Conservation (phyloP, 1,140 invertebrate species). For the Drosophila nebulosa region DNA sequence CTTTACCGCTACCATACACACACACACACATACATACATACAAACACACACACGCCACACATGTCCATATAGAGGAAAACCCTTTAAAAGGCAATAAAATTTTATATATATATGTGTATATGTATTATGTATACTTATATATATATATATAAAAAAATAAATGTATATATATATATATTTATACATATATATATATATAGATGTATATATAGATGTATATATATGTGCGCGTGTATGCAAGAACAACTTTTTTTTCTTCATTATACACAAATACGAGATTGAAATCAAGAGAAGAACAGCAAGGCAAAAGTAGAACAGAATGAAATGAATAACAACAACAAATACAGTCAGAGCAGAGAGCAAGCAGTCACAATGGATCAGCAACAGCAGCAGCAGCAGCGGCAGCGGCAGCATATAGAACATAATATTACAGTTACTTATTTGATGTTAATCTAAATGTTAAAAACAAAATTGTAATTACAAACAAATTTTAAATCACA, state of each 20-base stretch:
- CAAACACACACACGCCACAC: not conserved
- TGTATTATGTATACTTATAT: slow-evolving; percentile 16
- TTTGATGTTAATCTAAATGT: slow-evolving; percentile 56
- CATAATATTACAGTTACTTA: slow-evolving; percentile 50
- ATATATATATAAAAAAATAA: not conserved
- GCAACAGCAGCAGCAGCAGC: not conserved
- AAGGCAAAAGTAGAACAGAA: not conserved
- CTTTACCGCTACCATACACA: not conserved
- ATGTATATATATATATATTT: slow-evolving; percentile 17
- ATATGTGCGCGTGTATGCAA: slow-evolving; percentile 18
- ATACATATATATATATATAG: slow-evolving; percentile 17
- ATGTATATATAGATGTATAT: not conserved
- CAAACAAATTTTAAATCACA: slow-evolving; percentile 3
- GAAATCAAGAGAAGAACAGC: not conserved
- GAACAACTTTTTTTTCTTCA: slow-evolving; percentile 20
- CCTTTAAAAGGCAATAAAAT: slow-evolving; percentile 2
- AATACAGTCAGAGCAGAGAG: not conserved
- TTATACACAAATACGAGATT: not conserved
- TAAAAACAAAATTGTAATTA: slow-evolving; percentile 43
- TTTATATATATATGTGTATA: slow-evolving; percentile 20
- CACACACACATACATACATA: not conserved
- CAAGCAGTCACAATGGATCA: not conserved
- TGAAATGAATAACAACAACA: no score
- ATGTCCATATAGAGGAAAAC: not conserved
- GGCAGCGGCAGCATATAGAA: slow-evolving; percentile 1